Evolutionary conservation across 2,888 invertebrate species (phyloP).

Genomic region (Cataglyphis albicans): DNA sequence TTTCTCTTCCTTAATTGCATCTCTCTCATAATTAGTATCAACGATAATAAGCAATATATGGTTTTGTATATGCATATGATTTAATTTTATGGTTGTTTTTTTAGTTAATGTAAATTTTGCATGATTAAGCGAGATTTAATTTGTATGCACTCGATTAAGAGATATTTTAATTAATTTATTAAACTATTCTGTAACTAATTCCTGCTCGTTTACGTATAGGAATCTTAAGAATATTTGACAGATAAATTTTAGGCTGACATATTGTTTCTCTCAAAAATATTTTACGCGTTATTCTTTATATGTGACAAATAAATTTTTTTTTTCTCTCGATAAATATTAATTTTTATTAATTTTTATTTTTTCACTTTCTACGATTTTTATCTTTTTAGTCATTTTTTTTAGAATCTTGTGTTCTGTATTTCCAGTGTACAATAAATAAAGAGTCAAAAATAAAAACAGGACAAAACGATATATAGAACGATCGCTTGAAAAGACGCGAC

Average conservation of each 20-base stretch:
- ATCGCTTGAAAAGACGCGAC: conserved; percentile 11
- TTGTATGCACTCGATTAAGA: not conserved
- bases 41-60: not conserved
- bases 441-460: not conserved
- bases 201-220: not conserved
- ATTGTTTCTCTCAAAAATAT: not conserved
- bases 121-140: conserved; percentile 23
- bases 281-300: not conserved
- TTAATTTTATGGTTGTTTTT: conserved; percentile 21
- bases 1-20: not conserved
- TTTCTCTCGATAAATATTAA: not conserved
- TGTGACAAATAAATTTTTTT: not conserved
- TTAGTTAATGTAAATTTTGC: not conserved
- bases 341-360: not conserved
- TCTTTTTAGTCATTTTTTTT: not conserved
- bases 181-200: not conserved
- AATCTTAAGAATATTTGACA: conserved; percentile 17
- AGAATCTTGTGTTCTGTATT: not conserved
- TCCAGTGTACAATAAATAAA: conserved; percentile 9
- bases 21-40: not conserved
- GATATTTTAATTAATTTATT: not conserved
- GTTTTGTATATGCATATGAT: conserved; percentile 6
- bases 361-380: not conserved
- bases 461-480: not conserved
- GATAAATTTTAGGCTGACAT: not conserved